Evolutionary conservation across 2,113 vertebrate genomes (phyloP).

Genomic region (Platycercus adscitus): DNA sequence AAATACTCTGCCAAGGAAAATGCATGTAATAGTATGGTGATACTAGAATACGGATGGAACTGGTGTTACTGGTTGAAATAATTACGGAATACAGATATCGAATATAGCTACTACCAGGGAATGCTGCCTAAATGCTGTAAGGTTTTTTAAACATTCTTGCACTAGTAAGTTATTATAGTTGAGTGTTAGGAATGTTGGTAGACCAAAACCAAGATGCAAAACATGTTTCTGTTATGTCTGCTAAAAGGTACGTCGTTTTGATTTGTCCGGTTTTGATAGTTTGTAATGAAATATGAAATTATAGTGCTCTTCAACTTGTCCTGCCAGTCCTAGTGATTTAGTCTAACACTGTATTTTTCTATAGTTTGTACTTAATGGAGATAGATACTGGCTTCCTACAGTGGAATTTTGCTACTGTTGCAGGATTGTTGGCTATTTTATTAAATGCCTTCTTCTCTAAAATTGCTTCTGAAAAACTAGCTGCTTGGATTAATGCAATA

Average conservation of each 20-base stretch:
- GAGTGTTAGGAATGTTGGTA: background rate
- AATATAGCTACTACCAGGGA: background rate
- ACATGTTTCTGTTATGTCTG: background rate
- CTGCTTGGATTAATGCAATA: conserved; percentile 3
- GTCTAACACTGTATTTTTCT: background rate
- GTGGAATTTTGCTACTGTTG: background rate
- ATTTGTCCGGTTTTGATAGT: background rate
- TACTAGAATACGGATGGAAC: background rate
- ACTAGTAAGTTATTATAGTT: background rate
- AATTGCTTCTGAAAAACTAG: conserved; percentile 26
- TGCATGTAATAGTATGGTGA: background rate
- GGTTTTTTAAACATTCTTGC: background rate
- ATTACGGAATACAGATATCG: background rate
- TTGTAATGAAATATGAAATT: background rate
- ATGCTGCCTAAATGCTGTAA: background rate
- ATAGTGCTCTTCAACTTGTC: background rate
- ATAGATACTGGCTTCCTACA: background rate
- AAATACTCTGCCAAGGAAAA: background rate
- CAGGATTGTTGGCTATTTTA: background rate
- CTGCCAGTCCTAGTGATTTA: background rate
- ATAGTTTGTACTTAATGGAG: background rate
- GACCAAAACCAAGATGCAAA: background rate
- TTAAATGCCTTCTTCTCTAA: background rate
- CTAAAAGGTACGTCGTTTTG: background rate
- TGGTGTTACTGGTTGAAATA: background rate